Evolutionary conservation across 2,797 vertebrate genomes (phyloP), one percentile per base, ranked within the genome.

Genomic region (Limnodromus scolopaceus): DNA sequence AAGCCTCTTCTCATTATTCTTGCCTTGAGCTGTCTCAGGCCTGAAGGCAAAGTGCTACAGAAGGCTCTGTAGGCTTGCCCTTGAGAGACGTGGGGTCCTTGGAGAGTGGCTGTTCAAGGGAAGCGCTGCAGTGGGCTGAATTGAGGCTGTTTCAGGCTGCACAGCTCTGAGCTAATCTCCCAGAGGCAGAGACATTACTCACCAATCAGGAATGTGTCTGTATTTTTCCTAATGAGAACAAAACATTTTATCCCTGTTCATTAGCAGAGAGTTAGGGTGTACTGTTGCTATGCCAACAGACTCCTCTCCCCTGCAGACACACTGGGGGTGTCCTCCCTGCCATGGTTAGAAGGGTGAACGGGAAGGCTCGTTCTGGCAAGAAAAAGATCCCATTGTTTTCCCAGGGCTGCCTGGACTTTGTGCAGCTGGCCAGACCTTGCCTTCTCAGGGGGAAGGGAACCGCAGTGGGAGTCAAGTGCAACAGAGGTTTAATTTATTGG

Each of bases 161-260:
- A 77, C 92, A 68, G 89, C 88, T 96, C 96, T 92, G 84, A 93
- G 96, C 97, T 97, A 97, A 97, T 94, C 93, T 96, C 94, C 76
- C 81, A 91, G 94, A 97, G 94, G 96, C 96, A 97, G 96, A 97
- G 96, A 97, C 96, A 95, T 97, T 97, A 97, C 95, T 97, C 97
- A 97, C 95, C 96, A 96, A 97, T 97, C 96, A 97, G 96, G 97
- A 97, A 97, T 97, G 97, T 97, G 95, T 96, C 95, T 97, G 96
- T 97, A 96, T 97, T 97, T 97, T 97, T 97, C 96, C 96, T 97
- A 97, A 97, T 97, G 97, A 97, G 97, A 97, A 96, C 96, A 97
- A 97, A 97, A 97, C 96, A 97, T 97, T 96, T 97, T 96, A 97
- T 97, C 95, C 97, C 85, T 92, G 96, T 96, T 97, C 89, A 96